These are phyloP conservation scores for Melanotaenia pygmaea DNA, from an alignment of 2,797 vertebrate species.

Conservation along the genomic window DNA sequence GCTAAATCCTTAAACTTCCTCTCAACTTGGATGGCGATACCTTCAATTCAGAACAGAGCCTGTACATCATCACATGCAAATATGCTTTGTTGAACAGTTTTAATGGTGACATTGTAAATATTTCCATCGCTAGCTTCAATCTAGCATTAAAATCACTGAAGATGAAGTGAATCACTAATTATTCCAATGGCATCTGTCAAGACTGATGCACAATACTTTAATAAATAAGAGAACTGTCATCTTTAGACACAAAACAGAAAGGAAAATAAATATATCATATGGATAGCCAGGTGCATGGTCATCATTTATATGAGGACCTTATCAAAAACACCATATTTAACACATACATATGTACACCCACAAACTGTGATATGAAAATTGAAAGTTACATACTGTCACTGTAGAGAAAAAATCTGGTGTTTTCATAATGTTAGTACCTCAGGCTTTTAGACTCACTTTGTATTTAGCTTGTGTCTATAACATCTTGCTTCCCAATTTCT, in stretches of 20 bases:
- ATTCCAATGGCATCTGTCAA: background rate
- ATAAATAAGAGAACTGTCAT: background rate
- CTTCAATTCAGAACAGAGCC: background rate
- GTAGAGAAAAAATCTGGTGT: background rate
- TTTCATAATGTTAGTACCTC: conserved; percentile 9
- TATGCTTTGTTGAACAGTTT: background rate
- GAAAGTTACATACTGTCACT: background rate
- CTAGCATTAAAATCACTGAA: background rate
- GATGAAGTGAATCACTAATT: background rate
- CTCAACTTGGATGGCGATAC: background rate
- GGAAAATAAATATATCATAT: background rate
- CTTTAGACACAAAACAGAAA: background rate
- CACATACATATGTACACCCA: background rate
- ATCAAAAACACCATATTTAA: background rate
- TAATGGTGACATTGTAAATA: background rate
- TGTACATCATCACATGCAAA: background rate
- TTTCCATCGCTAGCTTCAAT: background rate
- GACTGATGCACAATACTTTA: background rate
- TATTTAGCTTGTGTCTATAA: background rate
- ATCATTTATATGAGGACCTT: background rate
- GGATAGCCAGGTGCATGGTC: background rate
- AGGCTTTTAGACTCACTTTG: conserved; percentile 12
- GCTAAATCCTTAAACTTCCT: background rate
- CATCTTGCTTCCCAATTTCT: background rate
- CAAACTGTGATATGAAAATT: conserved; percentile 10